Evolutionary conservation across 2,888 invertebrate species (phyloP).

Genomic region (Apocheima hispidaria): DNA sequence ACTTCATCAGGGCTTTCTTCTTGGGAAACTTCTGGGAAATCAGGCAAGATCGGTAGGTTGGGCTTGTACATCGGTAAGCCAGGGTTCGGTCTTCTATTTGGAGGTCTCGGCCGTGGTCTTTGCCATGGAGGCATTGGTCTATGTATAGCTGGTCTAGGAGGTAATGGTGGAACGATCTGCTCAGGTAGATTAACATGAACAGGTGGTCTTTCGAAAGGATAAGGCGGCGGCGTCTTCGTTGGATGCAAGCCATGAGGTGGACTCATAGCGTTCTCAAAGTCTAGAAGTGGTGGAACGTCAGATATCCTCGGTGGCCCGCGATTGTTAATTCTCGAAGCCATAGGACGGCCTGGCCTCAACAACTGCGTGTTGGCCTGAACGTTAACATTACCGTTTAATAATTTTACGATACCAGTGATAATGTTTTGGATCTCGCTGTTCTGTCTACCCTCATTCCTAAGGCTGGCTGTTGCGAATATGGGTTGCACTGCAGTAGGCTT

Average conservation of each 20-base stretch:
- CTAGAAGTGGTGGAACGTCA: constrained; percentile 90
- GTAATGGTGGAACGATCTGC: constrained; percentile 88
- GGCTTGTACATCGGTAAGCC: constrained; percentile 88
- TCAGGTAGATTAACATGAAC: constrained; percentile 90
- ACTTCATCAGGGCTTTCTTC: constrained; percentile 35
- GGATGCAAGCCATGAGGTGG: constrained; percentile 78
- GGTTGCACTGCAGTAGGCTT: constrained; percentile 83
- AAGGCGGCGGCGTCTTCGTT: constrained; percentile 88
- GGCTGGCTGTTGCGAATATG: constrained; percentile 83
- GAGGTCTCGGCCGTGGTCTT: constrained; percentile 86
- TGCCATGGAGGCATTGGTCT: constrained; percentile 89
- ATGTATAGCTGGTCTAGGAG: constrained; percentile 84
- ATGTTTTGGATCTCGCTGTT: constrained; percentile 94
- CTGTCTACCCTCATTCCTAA: constrained; percentile 76
- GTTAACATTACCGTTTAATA: constrained; percentile 95
- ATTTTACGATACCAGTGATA: constrained; percentile 94
- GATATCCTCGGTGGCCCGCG: constrained; percentile 95
- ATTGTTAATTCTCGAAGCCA: constrained; percentile 94
- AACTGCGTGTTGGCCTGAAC: constrained; percentile 91
- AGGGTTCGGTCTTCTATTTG: constrained; percentile 83
- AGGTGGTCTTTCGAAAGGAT: constrained; percentile 91
- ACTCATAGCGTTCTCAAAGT: constrained; percentile 86
- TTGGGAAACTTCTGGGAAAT: constrained; percentile 51
- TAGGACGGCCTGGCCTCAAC: constrained; percentile 88
- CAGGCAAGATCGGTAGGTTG: constrained; percentile 78